Evolutionary conservation across 2,113 vertebrate genomes (phyloP).

Genomic region (Scartelaos histophorus): DNA sequence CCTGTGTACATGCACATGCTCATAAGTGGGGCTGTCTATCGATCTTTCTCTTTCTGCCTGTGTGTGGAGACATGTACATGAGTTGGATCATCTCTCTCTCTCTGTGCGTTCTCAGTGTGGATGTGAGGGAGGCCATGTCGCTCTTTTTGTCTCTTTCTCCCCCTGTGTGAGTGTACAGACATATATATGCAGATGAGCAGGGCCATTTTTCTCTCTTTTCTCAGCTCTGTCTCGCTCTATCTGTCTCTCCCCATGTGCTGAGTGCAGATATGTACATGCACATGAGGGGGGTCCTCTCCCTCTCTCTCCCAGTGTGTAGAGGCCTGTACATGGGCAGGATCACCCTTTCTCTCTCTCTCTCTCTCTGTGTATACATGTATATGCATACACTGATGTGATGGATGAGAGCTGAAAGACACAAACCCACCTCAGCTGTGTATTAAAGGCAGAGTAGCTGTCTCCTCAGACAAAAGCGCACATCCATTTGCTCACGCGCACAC

Average conservation of each 20-base stretch:
- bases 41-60: neutral
- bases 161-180: slow-evolving; percentile 18
- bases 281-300: slow-evolving; percentile 11
- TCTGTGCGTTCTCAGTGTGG: slow-evolving; percentile 33
- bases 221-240: slow-evolving; percentile 55
- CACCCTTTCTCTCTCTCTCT: slow-evolving; percentile 51
- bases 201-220: slow-evolving; percentile 17
- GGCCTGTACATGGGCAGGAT: neutral
- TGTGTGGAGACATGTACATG: slow-evolving; percentile 25
- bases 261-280: slow-evolving; percentile 27
- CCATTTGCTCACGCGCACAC: slow-evolving; percentile 52
- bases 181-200: slow-evolving; percentile 35
- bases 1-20: too few relatives aligned
- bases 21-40: too few relatives aligned
- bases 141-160: slow-evolving; percentile 36
- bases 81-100: slow-evolving; percentile 46
- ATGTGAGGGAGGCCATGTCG: slow-evolving; percentile 23
- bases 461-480: slow-evolving; percentile 61
- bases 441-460: slow-evolving; percentile 65
- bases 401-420: slow-evolving; percentile 68
- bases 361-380: slow-evolving; percentile 16
- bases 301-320: slow-evolving; percentile 37
- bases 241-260: slow-evolving; percentile 17
- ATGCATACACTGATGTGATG: slow-evolving; percentile 62
- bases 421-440: slow-evolving; percentile 60